These are phyloP conservation scores for Willisornis vidua DNA, from an alignment of 2,113 vertebrate species.

Conservation along the genomic window DNA sequence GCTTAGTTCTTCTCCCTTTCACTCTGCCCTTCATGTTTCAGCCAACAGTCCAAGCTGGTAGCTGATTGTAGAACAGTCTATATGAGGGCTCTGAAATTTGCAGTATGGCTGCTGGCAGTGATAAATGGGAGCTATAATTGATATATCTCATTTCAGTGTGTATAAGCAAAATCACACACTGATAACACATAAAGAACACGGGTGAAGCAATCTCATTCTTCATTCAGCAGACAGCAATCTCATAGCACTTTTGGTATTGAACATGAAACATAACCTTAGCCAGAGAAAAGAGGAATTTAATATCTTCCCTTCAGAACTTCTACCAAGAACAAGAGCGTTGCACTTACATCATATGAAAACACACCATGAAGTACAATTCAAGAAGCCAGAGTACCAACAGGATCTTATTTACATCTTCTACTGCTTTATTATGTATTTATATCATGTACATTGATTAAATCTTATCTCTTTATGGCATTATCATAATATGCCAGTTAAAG, in stretches of 20 bases:
- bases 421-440: constrained; percentile 49
- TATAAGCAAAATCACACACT: constrained; percentile 36
- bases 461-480: constrained; percentile 58
- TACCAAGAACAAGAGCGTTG: constrained; percentile 27
- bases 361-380: not conserved
- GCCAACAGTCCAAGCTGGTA: not conserved
- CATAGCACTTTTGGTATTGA: constrained; percentile 40
- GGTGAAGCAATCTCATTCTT: not conserved
- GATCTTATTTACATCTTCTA: constrained; percentile 32
- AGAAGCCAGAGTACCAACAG: constrained; percentile 4
- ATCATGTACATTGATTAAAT: constrained; percentile 51
- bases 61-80: not conserved
- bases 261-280: not conserved
- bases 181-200: constrained; percentile 42
- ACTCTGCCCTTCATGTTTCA: not conserved
- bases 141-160: constrained; percentile 23
- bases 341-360: not conserved
- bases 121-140: constrained; percentile 28
- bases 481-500: constrained; percentile 53
- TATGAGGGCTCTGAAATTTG: not conserved
- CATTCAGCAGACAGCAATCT: constrained; percentile 41
- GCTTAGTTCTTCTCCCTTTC: not conserved
- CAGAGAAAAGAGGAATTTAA: constrained; percentile 26
- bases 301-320: constrained; percentile 26
- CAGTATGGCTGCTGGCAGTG: not conserved